These are phyloP conservation scores for Luehdorfia chinensis DNA, from an alignment of 1,140 invertebrate species.

Conservation along the genomic window DNA sequence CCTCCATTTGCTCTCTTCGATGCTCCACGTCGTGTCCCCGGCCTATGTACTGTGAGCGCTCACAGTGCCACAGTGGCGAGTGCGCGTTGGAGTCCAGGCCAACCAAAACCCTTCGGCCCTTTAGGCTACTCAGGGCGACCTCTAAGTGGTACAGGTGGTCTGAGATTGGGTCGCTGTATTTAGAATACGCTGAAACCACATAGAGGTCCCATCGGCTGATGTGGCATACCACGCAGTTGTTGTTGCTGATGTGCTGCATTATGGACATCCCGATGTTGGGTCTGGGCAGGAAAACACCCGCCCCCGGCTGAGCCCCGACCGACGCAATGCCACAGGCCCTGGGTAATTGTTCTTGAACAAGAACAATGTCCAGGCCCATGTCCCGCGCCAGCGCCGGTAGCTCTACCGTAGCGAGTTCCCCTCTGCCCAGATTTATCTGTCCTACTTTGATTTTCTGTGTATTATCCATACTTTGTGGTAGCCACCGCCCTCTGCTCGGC, in stretches of 20 bases:
- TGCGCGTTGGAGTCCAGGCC: constrained; percentile 30
- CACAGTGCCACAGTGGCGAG: constrained; percentile 29
- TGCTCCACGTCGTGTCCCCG: constrained; percentile 10
- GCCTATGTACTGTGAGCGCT: constrained; percentile 5
- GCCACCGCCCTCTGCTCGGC: constrained; percentile 6
- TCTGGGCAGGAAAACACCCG: background rate
- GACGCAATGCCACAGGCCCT: too few relatives aligned
- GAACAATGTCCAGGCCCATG: constrained; percentile 17
- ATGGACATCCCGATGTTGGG: background rate
- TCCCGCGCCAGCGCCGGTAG: constrained; percentile 11
- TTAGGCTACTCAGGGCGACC: background rate
- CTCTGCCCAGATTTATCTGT: constrained; percentile 21
- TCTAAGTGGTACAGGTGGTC: constrained; percentile 16
- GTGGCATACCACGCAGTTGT: background rate
- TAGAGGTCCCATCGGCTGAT: background rate
- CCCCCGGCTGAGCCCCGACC: constrained; percentile 18
- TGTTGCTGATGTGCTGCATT: constrained; percentile 11
- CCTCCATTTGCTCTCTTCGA: constrained; percentile 17
- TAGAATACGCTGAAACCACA: constrained; percentile 22
- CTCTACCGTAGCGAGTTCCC: constrained; percentile 21
- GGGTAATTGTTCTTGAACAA: constrained; percentile 29
- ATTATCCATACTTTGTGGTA: constrained; percentile 7
- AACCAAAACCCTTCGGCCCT: background rate
- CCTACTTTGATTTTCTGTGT: constrained; percentile 13
- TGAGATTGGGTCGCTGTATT: constrained; percentile 19